These are phyloP conservation scores for Heliconius ethilla DNA, from an alignment of 2,888 invertebrate species.

Conservation along the genomic window DNA sequence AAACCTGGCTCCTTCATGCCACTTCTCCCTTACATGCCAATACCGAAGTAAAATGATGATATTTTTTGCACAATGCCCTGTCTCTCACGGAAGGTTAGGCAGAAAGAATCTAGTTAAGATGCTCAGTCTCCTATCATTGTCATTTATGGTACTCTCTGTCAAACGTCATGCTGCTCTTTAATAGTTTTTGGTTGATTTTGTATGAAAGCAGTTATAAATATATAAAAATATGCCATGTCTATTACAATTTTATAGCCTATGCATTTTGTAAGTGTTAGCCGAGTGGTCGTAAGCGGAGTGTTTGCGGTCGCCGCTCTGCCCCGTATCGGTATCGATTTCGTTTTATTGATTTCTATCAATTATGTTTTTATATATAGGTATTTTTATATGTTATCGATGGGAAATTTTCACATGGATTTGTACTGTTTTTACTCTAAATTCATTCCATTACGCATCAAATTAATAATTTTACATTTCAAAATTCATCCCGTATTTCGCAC, in stretches of 20 bases:
- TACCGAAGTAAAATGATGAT: no score
- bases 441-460: no score
- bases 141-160: no score
- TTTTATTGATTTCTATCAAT: constrained; percentile 29
- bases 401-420: neutral
- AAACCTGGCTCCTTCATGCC: no score
- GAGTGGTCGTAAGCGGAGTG: constrained; percentile 63
- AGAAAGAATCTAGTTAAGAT: neutral
- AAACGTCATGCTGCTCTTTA: no score
- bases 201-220: neutral
- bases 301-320: constrained; percentile 54
- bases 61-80: no score
- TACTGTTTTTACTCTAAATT: no score
- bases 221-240: constrained; percentile 16
- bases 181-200: neutral
- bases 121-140: neutral
- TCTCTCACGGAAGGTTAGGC: no score
- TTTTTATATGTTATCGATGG: neutral
- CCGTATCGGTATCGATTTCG: constrained; percentile 48
- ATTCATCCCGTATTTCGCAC: no score
- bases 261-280: constrained; percentile 55
- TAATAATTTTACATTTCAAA: no score
- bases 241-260: constrained; percentile 43
- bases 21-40: no score
- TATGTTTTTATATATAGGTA: neutral